Evolutionary conservation across 1,140 invertebrate species (phyloP).

Genomic region (Diplogasteroides magnus): DNA sequence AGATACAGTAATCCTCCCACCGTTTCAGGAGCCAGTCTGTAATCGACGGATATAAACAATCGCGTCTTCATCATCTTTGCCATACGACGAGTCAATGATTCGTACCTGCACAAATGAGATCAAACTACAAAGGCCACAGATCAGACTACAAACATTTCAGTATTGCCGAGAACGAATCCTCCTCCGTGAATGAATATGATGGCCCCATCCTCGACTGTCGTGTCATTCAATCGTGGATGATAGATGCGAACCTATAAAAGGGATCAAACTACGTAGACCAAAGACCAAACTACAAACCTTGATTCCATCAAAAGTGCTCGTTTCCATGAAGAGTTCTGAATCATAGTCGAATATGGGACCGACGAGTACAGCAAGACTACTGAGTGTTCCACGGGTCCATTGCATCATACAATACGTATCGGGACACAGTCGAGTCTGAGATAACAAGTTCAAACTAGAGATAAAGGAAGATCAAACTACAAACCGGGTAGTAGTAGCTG

Average conservation of each 20-base stretch:
- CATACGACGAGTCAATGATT: conserved; percentile 20
- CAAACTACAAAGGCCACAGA: too few species aligned
- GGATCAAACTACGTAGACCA: neutral
- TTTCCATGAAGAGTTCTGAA: neutral
- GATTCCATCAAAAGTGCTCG: conserved; percentile 8
- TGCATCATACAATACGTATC: conserved; percentile 17
- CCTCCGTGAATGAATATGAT: conserved; percentile 53
- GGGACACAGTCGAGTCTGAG: conserved; percentile 12
- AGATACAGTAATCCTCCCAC: conserved; percentile 33
- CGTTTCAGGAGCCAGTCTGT: conserved; percentile 14
- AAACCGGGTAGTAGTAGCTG: conserved; percentile 21
- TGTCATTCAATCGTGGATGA: conserved; percentile 28
- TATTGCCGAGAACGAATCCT: conserved; percentile 36
- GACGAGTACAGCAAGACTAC: neutral
- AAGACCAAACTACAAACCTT: conserved; percentile 1
- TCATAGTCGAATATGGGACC: neutral
- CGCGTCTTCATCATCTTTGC: conserved; percentile 9
- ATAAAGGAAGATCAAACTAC: neutral
- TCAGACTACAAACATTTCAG: conserved; percentile 12
- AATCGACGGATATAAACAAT: conserved; percentile 14
- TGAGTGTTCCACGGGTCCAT: conserved; percentile 23
- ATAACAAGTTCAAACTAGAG: neutral
- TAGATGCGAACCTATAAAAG: conserved; percentile 35
- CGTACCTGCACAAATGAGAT: conserved; percentile 2
- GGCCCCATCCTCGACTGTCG: conserved; percentile 30